Evolutionary conservation across 2,888 invertebrate genomes (phyloP).

Genomic region (Apamea monoglypha): DNA sequence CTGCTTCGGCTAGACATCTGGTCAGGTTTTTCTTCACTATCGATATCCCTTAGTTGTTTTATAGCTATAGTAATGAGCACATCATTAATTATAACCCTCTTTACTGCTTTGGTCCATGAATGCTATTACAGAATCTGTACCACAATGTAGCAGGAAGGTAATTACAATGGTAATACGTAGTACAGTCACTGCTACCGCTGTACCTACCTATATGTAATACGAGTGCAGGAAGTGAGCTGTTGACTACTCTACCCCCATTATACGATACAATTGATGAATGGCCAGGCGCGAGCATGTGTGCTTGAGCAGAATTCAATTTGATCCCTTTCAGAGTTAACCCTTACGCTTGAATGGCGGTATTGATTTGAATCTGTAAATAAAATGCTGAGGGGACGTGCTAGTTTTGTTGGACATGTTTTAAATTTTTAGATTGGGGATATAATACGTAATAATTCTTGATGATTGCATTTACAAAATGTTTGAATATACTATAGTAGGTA

Average conservation of each 20-base stretch:
- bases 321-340: constrained; percentile 86
- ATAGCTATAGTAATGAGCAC: not conserved
- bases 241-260: constrained; percentile 85
- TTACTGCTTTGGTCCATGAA: not conserved
- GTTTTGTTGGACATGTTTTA: constrained; percentile 15
- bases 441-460: not conserved
- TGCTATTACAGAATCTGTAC: constrained; percentile 41
- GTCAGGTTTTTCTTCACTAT: not conserved
- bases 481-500: not conserved
- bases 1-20: not conserved
- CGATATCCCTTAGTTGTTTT: not conserved
- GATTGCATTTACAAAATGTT: not conserved
- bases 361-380: constrained; percentile 87
- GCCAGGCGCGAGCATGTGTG: constrained; percentile 85
- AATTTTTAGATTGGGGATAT: not conserved
- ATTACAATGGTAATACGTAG: constrained; percentile 62
- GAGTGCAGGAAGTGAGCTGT: constrained; percentile 83
- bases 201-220: constrained; percentile 69
- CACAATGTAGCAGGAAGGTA: constrained; percentile 64
- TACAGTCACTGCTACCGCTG: constrained; percentile 54
- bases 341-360: constrained; percentile 81
- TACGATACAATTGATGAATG: constrained; percentile 87
- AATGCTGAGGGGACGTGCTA: constrained; percentile 64
- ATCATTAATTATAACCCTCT: not conserved
- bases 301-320: constrained; percentile 87